A percentile compares a stretch with the other conserved stretches of the same genome.
phyloP scores from a whole-genome alignment of 2,797 vertebrate genomes.

The Chelmon rostratus region DNA sequence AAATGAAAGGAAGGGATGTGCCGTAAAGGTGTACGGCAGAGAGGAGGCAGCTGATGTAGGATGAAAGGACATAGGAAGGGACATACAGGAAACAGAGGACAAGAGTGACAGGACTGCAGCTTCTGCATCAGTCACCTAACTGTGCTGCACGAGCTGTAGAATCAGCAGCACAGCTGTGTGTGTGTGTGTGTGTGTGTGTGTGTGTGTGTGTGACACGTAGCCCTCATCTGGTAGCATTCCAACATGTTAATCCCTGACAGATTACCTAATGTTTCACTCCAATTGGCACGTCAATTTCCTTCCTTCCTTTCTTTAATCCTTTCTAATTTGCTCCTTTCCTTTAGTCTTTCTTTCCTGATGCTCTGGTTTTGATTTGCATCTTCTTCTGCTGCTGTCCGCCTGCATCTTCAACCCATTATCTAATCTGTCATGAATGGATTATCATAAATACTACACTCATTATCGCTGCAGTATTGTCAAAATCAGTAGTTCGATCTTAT shows the following conservation, averaged over 20 bases:
- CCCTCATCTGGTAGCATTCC: constrained; percentile 51
- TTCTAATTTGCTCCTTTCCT: constrained; percentile 11
- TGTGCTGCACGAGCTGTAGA: constrained; percentile 26
- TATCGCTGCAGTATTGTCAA: constrained; percentile 18
- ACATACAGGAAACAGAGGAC: not conserved
- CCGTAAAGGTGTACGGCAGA: not conserved
- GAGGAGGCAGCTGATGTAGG: not conserved
- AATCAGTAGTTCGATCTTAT: constrained; percentile 40
- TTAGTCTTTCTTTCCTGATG: not conserved
- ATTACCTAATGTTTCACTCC: constrained; percentile 60
- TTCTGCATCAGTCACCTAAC: constrained; percentile 17
- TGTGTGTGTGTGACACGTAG: constrained; percentile 34
- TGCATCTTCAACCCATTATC: constrained; percentile 46
- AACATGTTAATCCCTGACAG: constrained; percentile 73
- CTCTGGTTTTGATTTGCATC: not conserved
- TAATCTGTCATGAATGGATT: constrained; percentile 57
- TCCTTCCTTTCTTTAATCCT: constrained; percentile 17
- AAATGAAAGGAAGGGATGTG: not conserved
- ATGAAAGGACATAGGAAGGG: not conserved
- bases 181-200: constrained; percentile 34
- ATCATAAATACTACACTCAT: constrained; percentile 32
- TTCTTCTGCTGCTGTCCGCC: not conserved
- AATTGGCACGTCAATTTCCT: constrained; percentile 25
- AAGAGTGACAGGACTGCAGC: not conserved
- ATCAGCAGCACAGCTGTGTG: constrained; percentile 47